Percentiles rank a stretch among this genome's conserved stretches.
Conservation (phyloP, 2,113 vertebrate genomes). For the Ciconia stormi region DNA sequence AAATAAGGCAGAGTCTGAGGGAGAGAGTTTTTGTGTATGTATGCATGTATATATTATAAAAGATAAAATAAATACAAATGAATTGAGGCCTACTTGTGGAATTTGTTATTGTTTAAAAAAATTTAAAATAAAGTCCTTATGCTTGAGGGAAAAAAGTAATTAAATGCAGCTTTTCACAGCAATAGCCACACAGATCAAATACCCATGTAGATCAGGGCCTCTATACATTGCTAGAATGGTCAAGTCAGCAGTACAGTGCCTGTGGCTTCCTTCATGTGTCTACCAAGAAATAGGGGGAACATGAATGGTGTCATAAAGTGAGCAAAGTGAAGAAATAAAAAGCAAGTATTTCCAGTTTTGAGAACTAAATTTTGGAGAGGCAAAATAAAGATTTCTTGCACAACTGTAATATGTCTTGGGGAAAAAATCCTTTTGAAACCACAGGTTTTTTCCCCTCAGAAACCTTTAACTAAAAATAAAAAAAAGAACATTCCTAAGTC, state of each 20-base stretch:
- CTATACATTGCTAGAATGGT: neutral
- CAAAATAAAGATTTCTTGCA: slow-evolving; percentile 24
- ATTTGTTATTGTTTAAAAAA: neutral
- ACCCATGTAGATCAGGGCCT: neutral
- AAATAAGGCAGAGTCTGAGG: neutral
- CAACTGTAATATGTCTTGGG: neutral
- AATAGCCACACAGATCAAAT: neutral
- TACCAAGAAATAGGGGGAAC: neutral
- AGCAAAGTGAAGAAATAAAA: neutral
- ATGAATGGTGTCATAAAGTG: neutral
- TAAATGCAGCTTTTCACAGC: neutral
- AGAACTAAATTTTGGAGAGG: slow-evolving; percentile 1
- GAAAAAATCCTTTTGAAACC: slow-evolving; percentile 48
- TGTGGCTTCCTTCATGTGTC: neutral
- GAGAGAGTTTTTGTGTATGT: neutral
- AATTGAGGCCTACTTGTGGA: neutral
- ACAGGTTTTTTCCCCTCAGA: neutral
- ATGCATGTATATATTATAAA: neutral
- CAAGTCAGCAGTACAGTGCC: neutral
- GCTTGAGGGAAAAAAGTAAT: neutral
- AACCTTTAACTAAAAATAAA: slow-evolving; percentile 13
- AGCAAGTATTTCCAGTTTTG: neutral
- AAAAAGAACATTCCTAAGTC: slow-evolving; percentile 22
- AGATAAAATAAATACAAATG: neutral
- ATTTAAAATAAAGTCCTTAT: neutral